Percentiles rank a stretch among this genome's conserved stretches.
Conservation (phyloP, 1,140 invertebrate genomes). For the Conus betulinus region DNA sequence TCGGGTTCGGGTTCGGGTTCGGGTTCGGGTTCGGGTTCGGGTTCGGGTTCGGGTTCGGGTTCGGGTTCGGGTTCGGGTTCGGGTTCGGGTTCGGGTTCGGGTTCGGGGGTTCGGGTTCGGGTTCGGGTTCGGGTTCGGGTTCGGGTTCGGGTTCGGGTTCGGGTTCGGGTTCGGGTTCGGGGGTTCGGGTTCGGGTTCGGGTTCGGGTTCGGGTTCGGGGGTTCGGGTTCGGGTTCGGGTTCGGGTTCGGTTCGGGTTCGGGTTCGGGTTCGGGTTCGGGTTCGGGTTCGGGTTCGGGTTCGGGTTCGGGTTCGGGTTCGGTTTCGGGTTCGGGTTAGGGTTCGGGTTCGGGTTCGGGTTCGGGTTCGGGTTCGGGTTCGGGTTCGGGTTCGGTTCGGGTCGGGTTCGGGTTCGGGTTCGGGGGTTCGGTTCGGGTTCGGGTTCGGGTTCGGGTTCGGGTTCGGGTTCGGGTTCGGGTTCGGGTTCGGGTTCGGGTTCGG, state of each 20-base stretch:
- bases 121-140: conserved; percentile 32
- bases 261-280: no score
- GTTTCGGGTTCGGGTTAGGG: conserved; percentile 37
- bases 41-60: neutral
- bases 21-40: neutral
- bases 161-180: no score
- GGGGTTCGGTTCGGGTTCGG: no score
- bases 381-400: no score
- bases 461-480: conserved; percentile 15
- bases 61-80: neutral
- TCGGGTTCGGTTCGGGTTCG: no score
- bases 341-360: conserved; percentile 45
- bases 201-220: no score
- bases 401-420: no score
- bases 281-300: conserved; percentile 44
- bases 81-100: no score
- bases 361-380: conserved; percentile 44
- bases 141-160: conserved; percentile 34
- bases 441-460: conserved; percentile 58
- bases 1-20: neutral
- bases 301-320: conserved; percentile 40
- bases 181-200: no score
- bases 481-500: conserved; percentile 47
- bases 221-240: no score
- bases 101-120: no score